Base-by-base conservation (phyloP, 1,140 invertebrate species). In the Pinna nobilis region DNA sequence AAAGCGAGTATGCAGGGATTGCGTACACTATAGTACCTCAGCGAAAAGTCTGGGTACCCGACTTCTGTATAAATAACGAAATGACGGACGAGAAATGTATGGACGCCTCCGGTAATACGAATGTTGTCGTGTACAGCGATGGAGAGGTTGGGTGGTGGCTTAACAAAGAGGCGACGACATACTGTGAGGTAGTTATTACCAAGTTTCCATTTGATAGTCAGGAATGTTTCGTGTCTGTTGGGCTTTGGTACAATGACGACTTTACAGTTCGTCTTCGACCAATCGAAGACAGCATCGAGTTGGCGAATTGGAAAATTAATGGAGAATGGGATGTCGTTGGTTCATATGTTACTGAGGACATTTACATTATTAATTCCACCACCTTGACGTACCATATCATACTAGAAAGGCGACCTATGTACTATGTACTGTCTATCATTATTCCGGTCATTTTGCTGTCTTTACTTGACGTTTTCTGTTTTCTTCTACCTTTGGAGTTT, bases 401-500 rank as follows among this genome's bases (percentile, higher is more conserved):
- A 1, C n/a, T 77, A 23, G 37, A 69, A 20, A 53, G 77, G 18
- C 67, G 60, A 44, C 60, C 72, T 3, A 15, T 75, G 50, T 75
- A 69, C 32, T 71, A 71, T 51, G 59, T 71, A 3, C 20, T 71
- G 1, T 72, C 44, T 49, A 65, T 71, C 28, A 37, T 78, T 4
- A 23, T 78, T 9, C 77, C 77, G 6, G 39, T 71, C 30, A n/a
- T 69, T 13, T 39, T 75, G 20, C 41, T 78, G 23, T 75, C 77
- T 0, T 15, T 71, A 1, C 65, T 78, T 18, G 69, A 63, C 49
- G 63, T 61, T 32, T 57, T 69, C n/a, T 70, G 70, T 37, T 74
- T 78, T 41, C 28, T 65, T 33, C 20, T 78, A n/a, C 77, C 77
- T 18, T 57, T 78, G 28, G 63, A 68, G 30, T n/a, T n/a, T n/a